A percentile compares a stretch with the other conserved stretches of the same genome.
These are phyloP conservation scores for Sebastes itinus DNA, from an alignment of 2,797 vertebrate species.

Conservation along the genomic window DNA sequence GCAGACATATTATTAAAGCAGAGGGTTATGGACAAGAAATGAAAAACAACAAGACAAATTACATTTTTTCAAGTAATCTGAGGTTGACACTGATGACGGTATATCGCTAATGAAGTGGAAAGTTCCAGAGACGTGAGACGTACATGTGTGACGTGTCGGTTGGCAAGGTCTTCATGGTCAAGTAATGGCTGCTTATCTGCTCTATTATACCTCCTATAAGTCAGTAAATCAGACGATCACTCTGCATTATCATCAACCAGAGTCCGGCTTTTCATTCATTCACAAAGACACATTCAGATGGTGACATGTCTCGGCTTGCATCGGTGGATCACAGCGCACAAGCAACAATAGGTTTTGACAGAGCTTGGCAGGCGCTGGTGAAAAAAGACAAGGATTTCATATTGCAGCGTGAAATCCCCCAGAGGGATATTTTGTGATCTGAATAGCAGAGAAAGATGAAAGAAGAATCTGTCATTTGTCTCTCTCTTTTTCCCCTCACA, in stretches of 20 bases:
- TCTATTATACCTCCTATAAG: constrained; percentile 24
- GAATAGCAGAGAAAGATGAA: constrained; percentile 39
- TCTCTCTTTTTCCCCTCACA: constrained; percentile 57
- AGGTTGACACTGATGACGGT: not conserved
- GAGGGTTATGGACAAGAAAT: not conserved
- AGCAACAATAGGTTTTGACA: constrained; percentile 51
- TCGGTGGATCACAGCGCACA: constrained; percentile 29
- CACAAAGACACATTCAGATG: constrained; percentile 19
- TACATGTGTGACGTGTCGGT: not conserved
- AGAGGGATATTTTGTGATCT: constrained; percentile 20
- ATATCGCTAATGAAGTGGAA: constrained; percentile 27
- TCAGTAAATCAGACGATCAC: constrained; percentile 32
- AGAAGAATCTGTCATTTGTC: constrained; percentile 22
- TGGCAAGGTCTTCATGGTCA: constrained; percentile 3
- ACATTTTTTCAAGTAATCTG: not conserved
- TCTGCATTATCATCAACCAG: constrained; percentile 36
- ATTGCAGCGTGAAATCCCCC: constrained; percentile 44
- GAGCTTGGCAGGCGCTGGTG: constrained; percentile 49
- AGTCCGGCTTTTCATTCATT: constrained; percentile 43
- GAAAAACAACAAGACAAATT: constrained; percentile 8
- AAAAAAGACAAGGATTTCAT: constrained; percentile 25
- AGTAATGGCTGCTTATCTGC: constrained; percentile 39
- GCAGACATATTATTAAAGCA: not conserved
- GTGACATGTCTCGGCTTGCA: constrained; percentile 46
- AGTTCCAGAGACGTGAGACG: constrained; percentile 14